phyloP scores from a whole-genome alignment of 2,113 vertebrate genomes.

The Cyanistes caeruleus region DNA sequence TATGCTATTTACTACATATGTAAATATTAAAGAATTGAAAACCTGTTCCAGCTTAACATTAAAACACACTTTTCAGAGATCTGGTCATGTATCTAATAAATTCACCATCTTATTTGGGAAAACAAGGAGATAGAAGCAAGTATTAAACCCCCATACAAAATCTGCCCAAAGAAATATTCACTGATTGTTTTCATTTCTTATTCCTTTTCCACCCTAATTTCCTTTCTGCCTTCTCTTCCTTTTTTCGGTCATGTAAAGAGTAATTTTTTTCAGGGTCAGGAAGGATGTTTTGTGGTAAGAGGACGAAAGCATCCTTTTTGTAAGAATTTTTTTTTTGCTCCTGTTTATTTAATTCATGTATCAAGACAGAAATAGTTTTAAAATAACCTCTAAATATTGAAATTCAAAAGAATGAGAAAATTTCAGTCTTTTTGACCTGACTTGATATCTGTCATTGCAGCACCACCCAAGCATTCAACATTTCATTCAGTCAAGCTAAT shows the following conservation, averaged over 20 bases:
- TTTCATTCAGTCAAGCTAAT: background rate
- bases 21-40: constrained; percentile 33
- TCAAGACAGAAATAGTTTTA: background rate
- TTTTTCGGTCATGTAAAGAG: background rate
- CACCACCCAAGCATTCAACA: background rate
- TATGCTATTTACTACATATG: background rate
- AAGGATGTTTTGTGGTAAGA: background rate
- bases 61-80: constrained; percentile 8
- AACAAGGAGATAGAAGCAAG: background rate
- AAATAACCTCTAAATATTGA: background rate
- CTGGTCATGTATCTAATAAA: background rate
- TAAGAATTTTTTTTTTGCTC: background rate
- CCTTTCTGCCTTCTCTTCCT: background rate
- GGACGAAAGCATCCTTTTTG: background rate
- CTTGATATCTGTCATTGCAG: background rate
- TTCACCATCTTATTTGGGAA: background rate
- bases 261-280: background rate
- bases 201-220: background rate
- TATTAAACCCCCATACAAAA: background rate
- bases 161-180: background rate
- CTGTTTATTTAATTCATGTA: background rate
- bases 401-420: background rate
- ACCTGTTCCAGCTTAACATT: background rate
- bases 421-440: background rate
- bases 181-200: background rate